Percentiles rank a stretch among this genome's conserved stretches.
phyloP scores from a whole-genome alignment of 2,888 invertebrate genomes.

The Eupithecia insigniata region DNA sequence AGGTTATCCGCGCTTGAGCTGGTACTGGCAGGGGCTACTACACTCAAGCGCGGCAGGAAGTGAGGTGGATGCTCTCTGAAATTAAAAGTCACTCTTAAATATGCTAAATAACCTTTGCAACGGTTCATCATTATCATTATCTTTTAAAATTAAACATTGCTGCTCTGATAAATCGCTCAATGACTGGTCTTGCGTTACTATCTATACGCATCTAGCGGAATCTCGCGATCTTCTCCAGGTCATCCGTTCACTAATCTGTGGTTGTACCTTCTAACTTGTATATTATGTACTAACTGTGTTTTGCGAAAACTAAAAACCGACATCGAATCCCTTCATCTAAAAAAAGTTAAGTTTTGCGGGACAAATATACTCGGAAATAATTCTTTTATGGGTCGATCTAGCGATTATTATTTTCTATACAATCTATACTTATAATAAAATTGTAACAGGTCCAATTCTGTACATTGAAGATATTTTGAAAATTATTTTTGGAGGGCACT shows the following conservation, averaged over 20 bases:
- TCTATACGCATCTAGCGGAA: constrained; percentile 1
- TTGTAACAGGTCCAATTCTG: too few species aligned
- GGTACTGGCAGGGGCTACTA: constrained; percentile 70
- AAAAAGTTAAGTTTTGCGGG: too few species aligned
- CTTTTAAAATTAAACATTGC: background rate
- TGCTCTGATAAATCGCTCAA: too few species aligned
- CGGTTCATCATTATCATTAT: background rate
- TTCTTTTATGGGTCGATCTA: too few species aligned
- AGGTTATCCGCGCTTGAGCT: constrained; percentile 69
- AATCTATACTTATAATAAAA: too few species aligned
- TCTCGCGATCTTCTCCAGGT: background rate
- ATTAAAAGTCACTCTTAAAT: constrained; percentile 17
- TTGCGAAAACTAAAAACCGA: background rate
- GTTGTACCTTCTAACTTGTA: background rate
- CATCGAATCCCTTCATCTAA: too few species aligned
- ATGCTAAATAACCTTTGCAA: background rate
- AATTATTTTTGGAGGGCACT: too few species aligned
- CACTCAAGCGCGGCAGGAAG: constrained; percentile 71
- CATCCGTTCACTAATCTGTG: too few species aligned
- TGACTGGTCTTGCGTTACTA: background rate
- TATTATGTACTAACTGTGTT: background rate
- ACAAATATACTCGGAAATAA: too few species aligned
- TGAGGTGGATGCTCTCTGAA: constrained; percentile 72
- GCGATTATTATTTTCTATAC: too few species aligned
- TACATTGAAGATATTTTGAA: too few species aligned